Conservation (phyloP, 1,140 invertebrate genomes). For the Megathymus violae region DNA sequence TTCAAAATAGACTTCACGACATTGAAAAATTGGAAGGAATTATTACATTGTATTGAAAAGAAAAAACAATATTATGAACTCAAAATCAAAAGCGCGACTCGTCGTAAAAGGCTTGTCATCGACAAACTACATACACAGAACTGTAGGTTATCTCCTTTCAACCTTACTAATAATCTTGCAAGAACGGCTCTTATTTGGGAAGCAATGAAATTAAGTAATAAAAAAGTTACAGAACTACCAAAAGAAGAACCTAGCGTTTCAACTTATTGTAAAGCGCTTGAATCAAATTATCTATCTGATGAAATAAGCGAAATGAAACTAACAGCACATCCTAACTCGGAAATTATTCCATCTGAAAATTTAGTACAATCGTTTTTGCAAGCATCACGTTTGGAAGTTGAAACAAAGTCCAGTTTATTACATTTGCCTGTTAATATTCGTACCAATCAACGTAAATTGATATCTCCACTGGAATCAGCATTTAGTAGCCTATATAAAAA, state of each 20-base stretch:
- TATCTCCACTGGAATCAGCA: constrained; percentile 49
- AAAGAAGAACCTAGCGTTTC: constrained; percentile 26
- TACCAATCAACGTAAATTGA: constrained; percentile 57
- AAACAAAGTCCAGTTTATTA: constrained; percentile 37
- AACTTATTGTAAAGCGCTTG: neutral
- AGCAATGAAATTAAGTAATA: constrained; percentile 37
- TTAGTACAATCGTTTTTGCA: constrained; percentile 1
- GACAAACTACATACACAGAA: constrained; percentile 59
- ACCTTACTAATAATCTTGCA: constrained; percentile 53
- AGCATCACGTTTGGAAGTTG: constrained; percentile 18
- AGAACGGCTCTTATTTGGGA: constrained; percentile 60
- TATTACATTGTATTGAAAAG: constrained; percentile 36
- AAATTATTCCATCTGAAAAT: constrained; percentile 42
- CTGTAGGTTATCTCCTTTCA: constrained; percentile 61
- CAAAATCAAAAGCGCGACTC: constrained; percentile 49
- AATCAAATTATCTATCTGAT: constrained; percentile 5
- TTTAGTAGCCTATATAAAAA: constrained; percentile 34
- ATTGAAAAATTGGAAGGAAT: constrained; percentile 58
- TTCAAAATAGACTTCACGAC: constrained; percentile 58
- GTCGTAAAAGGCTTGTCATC: constrained; percentile 56
- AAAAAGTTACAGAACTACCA: constrained; percentile 29
- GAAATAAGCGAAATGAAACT: constrained; percentile 42
- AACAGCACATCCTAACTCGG: constrained; percentile 60
- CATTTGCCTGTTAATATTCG: constrained; percentile 47
- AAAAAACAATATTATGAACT: constrained; percentile 51